Conservation (phyloP, 2,797 vertebrate species). For the Gallirallus australis region DNA sequence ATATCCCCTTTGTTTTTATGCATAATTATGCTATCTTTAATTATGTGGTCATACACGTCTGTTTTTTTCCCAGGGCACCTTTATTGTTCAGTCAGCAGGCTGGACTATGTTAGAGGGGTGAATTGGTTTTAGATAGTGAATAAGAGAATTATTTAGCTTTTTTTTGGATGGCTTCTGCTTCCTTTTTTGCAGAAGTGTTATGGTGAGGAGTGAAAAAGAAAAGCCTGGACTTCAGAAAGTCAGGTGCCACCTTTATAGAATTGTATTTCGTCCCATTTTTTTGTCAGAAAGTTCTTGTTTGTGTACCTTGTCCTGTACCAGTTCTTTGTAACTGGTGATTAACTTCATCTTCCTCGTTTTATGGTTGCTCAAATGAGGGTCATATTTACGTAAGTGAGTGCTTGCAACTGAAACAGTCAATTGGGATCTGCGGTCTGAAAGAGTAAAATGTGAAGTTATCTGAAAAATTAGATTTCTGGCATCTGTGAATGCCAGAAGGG, state of each 20-base stretch:
- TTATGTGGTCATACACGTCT: background rate
- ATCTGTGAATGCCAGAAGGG: background rate
- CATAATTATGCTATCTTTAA: background rate
- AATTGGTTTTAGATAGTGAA: background rate
- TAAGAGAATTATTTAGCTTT: background rate
- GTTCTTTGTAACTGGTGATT: conserved; percentile 14
- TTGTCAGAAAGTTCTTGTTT: background rate
- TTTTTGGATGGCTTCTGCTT: background rate
- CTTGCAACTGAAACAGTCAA: background rate
- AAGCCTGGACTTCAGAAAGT: background rate
- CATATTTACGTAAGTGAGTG: conserved; percentile 9
- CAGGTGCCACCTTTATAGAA: background rate
- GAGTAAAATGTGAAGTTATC: background rate
- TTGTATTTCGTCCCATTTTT: background rate
- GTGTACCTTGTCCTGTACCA: background rate
- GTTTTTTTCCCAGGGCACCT: background rate
- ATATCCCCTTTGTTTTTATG: background rate
- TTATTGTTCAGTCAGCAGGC: background rate
- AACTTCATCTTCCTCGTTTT: conserved; percentile 46
- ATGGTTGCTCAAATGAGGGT: conserved; percentile 14
- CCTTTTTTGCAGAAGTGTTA: background rate
- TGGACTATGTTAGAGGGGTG: background rate
- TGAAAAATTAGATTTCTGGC: background rate
- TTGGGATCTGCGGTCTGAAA: background rate
- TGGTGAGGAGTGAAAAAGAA: background rate